These are phyloP conservation scores for Chaetoderma sp. DNA, from an alignment of 2,888 invertebrate species.

Conservation along the genomic window DNA sequence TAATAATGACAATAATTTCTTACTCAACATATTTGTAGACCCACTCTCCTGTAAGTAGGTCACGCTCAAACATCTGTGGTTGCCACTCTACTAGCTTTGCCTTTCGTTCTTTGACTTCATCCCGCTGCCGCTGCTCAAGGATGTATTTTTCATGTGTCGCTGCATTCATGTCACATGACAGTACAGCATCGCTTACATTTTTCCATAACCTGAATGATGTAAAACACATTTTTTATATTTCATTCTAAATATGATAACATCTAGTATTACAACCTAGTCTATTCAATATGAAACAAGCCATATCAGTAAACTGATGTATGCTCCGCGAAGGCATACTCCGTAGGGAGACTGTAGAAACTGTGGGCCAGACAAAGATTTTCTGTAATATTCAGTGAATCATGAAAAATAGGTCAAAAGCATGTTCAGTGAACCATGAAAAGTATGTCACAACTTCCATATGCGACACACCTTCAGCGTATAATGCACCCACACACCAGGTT, in stretches of 20 bases:
- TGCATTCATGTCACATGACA: constrained; percentile 84
- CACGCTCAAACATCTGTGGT: constrained; percentile 81
- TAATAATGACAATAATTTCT: too few species aligned
- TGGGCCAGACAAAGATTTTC: too few species aligned
- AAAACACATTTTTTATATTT: neutral
- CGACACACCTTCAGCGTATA: too few species aligned
- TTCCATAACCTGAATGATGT: constrained; percentile 79
- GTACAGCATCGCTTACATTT: constrained; percentile 87
- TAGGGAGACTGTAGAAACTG: too few species aligned
- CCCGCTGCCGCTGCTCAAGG: constrained; percentile 88
- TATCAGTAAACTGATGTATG: too few species aligned
- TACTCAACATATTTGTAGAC: constrained; percentile 82
- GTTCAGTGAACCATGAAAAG: too few species aligned
- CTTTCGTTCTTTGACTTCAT: constrained; percentile 79
- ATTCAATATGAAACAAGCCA: neutral
- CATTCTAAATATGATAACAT: neutral
- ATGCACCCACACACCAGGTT: too few species aligned
- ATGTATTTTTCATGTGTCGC: constrained; percentile 93
- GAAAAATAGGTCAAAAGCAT: too few species aligned
- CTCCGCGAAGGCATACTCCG: too few species aligned
- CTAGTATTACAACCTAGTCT: neutral
- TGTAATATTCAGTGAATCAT: too few species aligned
- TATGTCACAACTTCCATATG: neutral
- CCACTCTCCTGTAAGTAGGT: constrained; percentile 74
- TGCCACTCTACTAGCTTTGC: constrained; percentile 78